phyloP scores from a whole-genome alignment of 1,140 invertebrate species.

The Tribolium castaneum region DNA sequence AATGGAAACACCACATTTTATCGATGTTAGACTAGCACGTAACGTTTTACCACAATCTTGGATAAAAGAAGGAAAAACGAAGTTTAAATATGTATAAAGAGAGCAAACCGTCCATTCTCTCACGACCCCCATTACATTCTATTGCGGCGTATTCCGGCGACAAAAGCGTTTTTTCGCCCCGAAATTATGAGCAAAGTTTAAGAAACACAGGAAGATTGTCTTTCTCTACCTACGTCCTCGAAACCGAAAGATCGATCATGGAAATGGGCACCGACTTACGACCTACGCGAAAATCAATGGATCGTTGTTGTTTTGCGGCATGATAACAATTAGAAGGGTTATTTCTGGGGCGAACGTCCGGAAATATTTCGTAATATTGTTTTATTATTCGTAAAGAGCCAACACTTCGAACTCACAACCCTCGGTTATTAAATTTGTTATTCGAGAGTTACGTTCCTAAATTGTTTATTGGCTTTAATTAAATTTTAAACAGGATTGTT shows the following conservation, averaged over 20 bases:
- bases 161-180: background rate
- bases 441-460: background rate
- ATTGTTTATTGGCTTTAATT: conserved; percentile 30
- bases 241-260: background rate
- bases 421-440: conserved; percentile 14
- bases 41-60: background rate
- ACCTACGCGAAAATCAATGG: conserved; percentile 19
- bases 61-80: background rate
- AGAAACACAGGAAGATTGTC: background rate
- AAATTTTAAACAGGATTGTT: conserved; percentile 15
- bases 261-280: background rate
- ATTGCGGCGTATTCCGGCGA: background rate
- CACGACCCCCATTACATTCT: background rate
- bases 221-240: background rate
- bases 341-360: background rate
- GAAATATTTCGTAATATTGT: background rate
- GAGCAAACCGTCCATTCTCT: background rate
- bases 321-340: conserved; percentile 2
- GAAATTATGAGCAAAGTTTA: background rate
- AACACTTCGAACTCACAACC: background rate
- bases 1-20: background rate
- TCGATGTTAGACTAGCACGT: background rate
- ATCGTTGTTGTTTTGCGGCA: conserved; percentile 15
- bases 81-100: background rate
- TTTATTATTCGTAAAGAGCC: background rate